A percentile compares a stretch with the other conserved stretches of the same genome.
Evolutionary conservation across 2,888 invertebrate genomes (phyloP).

Genomic region (Hofmannophila pseudospretella): DNA sequence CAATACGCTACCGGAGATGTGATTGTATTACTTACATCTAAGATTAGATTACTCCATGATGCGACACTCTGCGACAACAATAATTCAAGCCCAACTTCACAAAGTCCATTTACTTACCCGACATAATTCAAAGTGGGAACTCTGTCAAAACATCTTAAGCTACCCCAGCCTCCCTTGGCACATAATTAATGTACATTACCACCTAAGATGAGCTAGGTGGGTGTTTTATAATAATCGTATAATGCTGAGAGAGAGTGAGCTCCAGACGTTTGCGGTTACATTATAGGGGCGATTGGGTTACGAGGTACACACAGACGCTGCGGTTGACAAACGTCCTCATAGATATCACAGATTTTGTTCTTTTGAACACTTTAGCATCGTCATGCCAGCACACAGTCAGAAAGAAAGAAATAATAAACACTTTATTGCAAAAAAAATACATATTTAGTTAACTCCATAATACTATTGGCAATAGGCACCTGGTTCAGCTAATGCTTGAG

Average conservation of each 20-base stretch:
- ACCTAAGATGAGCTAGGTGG: conserved; percentile 48
- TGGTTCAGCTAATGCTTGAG: no score
- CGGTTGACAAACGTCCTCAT: conserved; percentile 3
- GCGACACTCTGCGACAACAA: conserved; percentile 16
- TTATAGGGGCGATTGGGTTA: conserved; percentile 45
- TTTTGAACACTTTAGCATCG: no score
- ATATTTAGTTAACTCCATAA: no score
- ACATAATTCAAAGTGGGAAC: conserved; percentile 45
- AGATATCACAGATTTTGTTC: no score
- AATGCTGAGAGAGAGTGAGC: conserved; percentile 32
- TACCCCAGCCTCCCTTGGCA: conserved; percentile 28
- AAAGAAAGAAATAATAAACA: no score
- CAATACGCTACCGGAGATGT: no score
- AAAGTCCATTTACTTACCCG: conserved; percentile 36
- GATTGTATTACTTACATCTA: no score
- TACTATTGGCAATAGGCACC: no score
- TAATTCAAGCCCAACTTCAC: conserved; percentile 24
- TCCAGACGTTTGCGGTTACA: conserved; percentile 43
- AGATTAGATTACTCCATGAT: no score
- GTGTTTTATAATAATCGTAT: conserved; percentile 56
- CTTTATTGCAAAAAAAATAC: no score
- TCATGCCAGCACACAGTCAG: no score
- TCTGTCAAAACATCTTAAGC: conserved; percentile 57
- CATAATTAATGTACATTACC: conserved; percentile 66
- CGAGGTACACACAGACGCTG: conserved; percentile 30